These are phyloP conservation scores for Sminthurinus aureus DNA, from an alignment of 2,888 invertebrate species.

Conservation along the genomic window DNA sequence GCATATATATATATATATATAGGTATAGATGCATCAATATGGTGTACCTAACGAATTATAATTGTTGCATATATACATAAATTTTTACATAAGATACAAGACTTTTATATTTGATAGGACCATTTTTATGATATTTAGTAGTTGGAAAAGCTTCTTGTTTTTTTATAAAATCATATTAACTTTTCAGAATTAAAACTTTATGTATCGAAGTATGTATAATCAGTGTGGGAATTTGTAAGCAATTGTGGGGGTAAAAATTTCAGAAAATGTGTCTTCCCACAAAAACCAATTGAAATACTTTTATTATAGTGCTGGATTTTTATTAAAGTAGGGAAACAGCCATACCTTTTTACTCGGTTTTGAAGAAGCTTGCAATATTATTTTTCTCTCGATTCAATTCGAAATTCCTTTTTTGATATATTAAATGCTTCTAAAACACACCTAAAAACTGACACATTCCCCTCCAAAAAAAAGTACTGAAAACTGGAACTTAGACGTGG, in stretches of 20 bases:
- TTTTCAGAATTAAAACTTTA: background rate
- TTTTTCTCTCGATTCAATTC: background rate
- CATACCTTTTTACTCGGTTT: background rate
- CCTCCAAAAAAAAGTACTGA: background rate
- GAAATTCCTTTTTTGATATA: background rate
- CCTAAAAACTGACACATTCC: background rate
- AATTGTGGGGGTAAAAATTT: constrained; percentile 62
- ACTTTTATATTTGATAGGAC: background rate
- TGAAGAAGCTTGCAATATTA: background rate
- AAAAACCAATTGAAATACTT: background rate
- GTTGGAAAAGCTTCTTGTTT: background rate
- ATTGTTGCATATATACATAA: too few species aligned
- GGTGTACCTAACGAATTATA: too few species aligned
- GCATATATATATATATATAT: too few species aligned
- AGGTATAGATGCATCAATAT: background rate
- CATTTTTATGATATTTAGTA: background rate
- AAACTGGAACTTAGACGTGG: background rate
- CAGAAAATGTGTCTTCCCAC: constrained; percentile 88
- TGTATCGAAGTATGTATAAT: background rate
- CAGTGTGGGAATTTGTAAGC: background rate
- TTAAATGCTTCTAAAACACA: background rate
- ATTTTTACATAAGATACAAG: too few species aligned
- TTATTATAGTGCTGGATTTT: too few species aligned
- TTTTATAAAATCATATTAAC: background rate
- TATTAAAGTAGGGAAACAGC: background rate